Evolutionary conservation across 2,113 vertebrate genomes (phyloP).

Genomic region (Amphilophus citrinellus): DNA sequence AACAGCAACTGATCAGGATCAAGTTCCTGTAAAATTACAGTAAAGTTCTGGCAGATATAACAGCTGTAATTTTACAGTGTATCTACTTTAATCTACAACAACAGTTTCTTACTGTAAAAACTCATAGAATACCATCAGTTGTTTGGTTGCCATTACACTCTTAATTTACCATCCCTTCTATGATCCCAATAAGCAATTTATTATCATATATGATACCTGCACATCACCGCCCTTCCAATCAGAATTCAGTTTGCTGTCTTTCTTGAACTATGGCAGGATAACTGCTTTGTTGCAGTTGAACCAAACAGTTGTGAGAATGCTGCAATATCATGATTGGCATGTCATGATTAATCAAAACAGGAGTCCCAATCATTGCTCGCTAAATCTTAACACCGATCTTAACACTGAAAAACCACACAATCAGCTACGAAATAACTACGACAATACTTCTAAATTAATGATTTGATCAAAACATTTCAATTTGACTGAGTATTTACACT

Average conservation of each 20-base stretch:
- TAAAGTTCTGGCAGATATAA: not conserved
- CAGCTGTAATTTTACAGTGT: not conserved
- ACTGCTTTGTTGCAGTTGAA: not conserved
- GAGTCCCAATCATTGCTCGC: not conserved
- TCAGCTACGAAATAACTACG: not conserved
- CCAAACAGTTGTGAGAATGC: not conserved
- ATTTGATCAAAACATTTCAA: not conserved
- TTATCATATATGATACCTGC: not conserved
- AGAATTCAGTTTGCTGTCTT: not conserved
- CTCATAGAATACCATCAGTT: not conserved
- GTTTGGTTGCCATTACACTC: not conserved
- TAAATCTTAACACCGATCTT: not conserved
- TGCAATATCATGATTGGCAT: not conserved
- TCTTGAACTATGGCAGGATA: not conserved
- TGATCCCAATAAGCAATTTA: not conserved
- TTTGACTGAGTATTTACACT: not conserved
- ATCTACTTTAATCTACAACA: constrained; percentile 1
- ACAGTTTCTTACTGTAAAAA: not conserved
- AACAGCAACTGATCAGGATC: not conserved
- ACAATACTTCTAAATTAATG: not conserved
- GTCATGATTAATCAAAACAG: not conserved
- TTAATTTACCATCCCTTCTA: not conserved
- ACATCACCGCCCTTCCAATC: not conserved
- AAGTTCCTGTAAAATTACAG: not conserved
- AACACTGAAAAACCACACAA: not conserved